These are phyloP conservation scores for Micronycteris hirsuta DNA, from an alignment of 2,113 vertebrate genomes.

Conservation along the genomic window DNA sequence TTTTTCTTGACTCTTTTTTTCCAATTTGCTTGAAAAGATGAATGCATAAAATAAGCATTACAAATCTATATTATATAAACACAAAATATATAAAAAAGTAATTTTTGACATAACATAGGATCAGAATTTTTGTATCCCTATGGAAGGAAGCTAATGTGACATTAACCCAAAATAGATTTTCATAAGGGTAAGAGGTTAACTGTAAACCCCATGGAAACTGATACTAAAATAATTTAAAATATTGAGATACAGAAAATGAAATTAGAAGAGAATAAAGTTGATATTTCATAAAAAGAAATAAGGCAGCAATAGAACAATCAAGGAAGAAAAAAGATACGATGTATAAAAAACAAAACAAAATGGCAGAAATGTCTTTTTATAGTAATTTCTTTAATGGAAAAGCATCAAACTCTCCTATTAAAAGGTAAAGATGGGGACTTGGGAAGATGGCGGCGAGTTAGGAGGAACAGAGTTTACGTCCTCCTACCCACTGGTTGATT, in stretches of 20 bases:
- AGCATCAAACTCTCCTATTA: too few species aligned
- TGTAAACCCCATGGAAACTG: background rate
- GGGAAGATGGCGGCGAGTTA: too few species aligned
- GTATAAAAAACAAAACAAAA: background rate
- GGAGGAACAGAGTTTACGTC: too few species aligned
- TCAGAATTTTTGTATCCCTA: too few species aligned
- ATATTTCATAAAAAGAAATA: background rate
- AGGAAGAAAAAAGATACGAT: background rate
- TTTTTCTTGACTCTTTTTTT: background rate
- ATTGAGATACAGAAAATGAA: background rate
- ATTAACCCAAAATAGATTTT: background rate
- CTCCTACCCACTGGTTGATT: too few species aligned
- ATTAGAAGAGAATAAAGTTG: background rate
- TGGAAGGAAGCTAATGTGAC: background rate
- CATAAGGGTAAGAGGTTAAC: background rate
- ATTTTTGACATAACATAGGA: too few species aligned
- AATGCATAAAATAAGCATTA: background rate
- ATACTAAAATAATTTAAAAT: background rate
- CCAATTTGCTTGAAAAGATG: background rate
- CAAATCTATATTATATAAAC: too few species aligned
- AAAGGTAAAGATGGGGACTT: too few species aligned
- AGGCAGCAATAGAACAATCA: background rate
- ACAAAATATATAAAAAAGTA: too few species aligned
- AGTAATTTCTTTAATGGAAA: too few species aligned
- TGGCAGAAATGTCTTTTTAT: background rate